Base-by-base conservation (phyloP, 2,888 invertebrate species). In the Petrophora chlorosata region DNA sequence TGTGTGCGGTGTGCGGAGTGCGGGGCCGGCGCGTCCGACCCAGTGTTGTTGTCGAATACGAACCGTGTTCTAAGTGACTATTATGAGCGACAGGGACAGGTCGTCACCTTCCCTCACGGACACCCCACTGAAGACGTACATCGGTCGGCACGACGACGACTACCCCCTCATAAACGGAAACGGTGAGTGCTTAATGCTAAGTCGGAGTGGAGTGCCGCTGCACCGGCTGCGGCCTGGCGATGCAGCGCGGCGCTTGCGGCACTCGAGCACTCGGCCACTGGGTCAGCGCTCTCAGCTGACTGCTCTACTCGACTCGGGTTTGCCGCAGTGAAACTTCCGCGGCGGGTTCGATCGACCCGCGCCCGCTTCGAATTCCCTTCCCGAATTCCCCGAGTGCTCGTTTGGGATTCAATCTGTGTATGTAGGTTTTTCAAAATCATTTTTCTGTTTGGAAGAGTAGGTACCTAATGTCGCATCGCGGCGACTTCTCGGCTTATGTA, bases 51-150 rank as follows among this genome's bases (percentile, higher is more conserved):
- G 69, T 79, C 68, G 60, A 62, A 63, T 35, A 38, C 28, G 46
- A 60, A 58, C 72, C 77, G 81, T 82, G 85, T 76, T 77, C 56
- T 74, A 82, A 86, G 89, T 89, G 89, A 92, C 92, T 93, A 94
- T 93, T 92, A 96, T 96, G 96, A 95, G 95, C 92, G 95, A 95
- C 93, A 95, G 95, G 93, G 95, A 95, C 93, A 94, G 95, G 92
- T 94, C 94, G 90, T 96, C 95, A 92, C 95, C 95, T 89, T 95
- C 95, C 92, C 93, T 96, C 89, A 94, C 95, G 92, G 95, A 96
- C 93, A 95, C 94, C 92, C 95, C 95, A 91, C 92, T 94, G 84
- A 95, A 96, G 93, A 95, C 95, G 77, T 94, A 95, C 91, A 94
- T 96, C 85, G 94, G 94, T 87, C 94, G 95, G 85, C 95, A 95